phyloP scores from a whole-genome alignment of 2,113 vertebrate genomes.

The Solea senegalensis region DNA sequence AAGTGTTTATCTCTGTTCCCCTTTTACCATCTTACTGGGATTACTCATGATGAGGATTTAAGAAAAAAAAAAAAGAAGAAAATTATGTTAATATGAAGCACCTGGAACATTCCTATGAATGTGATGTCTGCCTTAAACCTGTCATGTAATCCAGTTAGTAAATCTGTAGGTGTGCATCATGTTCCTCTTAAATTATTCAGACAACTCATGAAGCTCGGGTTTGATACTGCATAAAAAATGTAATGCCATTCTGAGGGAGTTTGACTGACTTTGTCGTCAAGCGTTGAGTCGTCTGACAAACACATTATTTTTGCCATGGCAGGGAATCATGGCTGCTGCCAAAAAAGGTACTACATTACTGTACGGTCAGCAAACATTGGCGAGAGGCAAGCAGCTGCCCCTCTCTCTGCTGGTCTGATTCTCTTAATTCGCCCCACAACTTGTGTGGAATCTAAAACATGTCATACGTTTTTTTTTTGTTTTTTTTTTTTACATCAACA shows the following conservation, averaged over 20 bases:
- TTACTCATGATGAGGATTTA: neutral
- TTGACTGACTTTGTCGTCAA: constrained; percentile 30
- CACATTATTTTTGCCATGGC: constrained; percentile 5
- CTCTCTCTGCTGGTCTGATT: neutral
- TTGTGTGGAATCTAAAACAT: constrained; percentile 32
- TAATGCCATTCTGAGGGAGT: constrained; percentile 29
- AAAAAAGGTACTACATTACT: constrained; percentile 30
- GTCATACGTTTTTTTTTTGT: constrained; percentile 15
- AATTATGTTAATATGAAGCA: constrained; percentile 3
- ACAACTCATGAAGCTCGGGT: constrained; percentile 32
- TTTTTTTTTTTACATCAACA: constrained; percentile 51
- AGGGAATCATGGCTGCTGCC: constrained; percentile 16
- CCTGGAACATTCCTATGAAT: constrained; percentile 24
- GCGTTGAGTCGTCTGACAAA: constrained; percentile 60
- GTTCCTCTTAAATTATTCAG: constrained; percentile 35
- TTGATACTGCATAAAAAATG: constrained; percentile 22
- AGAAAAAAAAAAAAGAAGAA: neutral
- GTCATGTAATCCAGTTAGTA: constrained; percentile 27
- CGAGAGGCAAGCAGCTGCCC: neutral
- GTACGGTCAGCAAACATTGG: constrained; percentile 34
- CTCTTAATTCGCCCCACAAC: constrained; percentile 4
- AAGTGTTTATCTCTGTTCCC: constrained; percentile 62
- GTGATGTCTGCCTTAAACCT: constrained; percentile 42
- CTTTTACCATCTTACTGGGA: neutral
- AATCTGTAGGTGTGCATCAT: neutral